A percentile compares a stretch with the other conserved stretches of the same genome.
Conservation (phyloP, 2,888 invertebrate genomes). For the Flexamia atlantica region DNA sequence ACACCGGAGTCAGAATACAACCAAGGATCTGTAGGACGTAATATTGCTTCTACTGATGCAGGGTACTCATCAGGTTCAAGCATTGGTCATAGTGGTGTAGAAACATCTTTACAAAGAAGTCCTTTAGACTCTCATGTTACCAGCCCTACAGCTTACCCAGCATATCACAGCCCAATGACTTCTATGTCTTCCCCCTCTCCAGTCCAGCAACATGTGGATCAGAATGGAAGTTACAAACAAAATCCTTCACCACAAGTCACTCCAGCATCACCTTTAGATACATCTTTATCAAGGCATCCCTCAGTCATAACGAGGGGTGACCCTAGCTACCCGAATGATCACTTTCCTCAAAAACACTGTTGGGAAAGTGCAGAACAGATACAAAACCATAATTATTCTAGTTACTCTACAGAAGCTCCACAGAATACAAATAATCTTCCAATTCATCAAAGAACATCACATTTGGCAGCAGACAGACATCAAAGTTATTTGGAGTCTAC, state of each 20-base stretch:
- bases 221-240: conserved; percentile 66
- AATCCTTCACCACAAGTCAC: conserved; percentile 75
- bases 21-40: conserved; percentile 55
- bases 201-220: conserved; percentile 79
- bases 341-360: conserved; percentile 59
- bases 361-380: conserved; percentile 48
- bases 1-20: conserved; percentile 64
- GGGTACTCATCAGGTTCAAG: conserved; percentile 65
- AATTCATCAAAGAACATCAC: conserved; percentile 45
- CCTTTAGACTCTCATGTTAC: conserved; percentile 85
- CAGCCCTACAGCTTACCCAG: conserved; percentile 89
- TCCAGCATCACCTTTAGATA: conserved; percentile 84
- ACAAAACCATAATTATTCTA: conserved; percentile 37
- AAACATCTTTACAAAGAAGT: conserved; percentile 80
- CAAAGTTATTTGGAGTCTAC: conserved; percentile 83
- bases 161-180: conserved; percentile 91
- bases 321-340: conserved; percentile 53
- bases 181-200: conserved; percentile 83
- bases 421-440: conserved; percentile 32
- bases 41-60: conserved; percentile 63
- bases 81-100: conserved; percentile 80
- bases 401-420: conserved; percentile 5
- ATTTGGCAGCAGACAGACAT: conserved; percentile 31
- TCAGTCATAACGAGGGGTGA: conserved; percentile 88
- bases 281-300: conserved; percentile 84